Base-by-base conservation (phyloP, 2,797 vertebrate genomes). In the Decapterus maruadsi region DNA sequence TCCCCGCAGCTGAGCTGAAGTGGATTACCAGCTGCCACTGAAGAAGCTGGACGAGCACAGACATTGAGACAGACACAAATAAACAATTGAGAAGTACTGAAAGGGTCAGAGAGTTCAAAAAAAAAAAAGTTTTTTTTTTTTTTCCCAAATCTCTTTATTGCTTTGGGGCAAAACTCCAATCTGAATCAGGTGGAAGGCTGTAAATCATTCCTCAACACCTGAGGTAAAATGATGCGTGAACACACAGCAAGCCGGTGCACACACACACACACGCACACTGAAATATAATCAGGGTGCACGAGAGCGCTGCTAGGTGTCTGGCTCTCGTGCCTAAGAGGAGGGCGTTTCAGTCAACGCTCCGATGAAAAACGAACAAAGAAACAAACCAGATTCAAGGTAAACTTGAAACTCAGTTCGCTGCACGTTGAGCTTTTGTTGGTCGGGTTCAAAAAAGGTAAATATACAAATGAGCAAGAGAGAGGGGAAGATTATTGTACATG, bases 1-100 rank as follows among this genome's bases (percentile, higher is more conserved):
- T 87, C 77, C 80, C 81, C 72, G 14, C 46, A 75, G 69, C 68
- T 9, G 77, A 78, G 82, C 84, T 77, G 69, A 81, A 89, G 71
- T 71, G 83, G 81, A 89, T 89, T 78, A 87, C 76, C 83, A 90
- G 81, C 88, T 84, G 81, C 81, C 65, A 81, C 79, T 4, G 54
- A 82, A 69, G 81, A 87, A 58, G 78, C 58, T n/a, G 31, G 67
- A 12, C 66, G 68, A 79, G 63, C 66, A 38, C 60, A 43, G 64
- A 69, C 64, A 62, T 31, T 31, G 2, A 83, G 45, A 77, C 56
- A 62, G 40, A 84, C 26, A 65, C 51, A 90, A 81, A 84, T 57
- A 84, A 80, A 83, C 69, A 88, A 26, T 26, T 26, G 26, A 55
- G 48, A 72, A 31, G 17, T 45, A 75, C 8, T 38, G 13, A 63